These are phyloP conservation scores for Melanotaenia pygmaea DNA, from an alignment of 2,797 vertebrate species.

Conservation along the genomic window DNA sequence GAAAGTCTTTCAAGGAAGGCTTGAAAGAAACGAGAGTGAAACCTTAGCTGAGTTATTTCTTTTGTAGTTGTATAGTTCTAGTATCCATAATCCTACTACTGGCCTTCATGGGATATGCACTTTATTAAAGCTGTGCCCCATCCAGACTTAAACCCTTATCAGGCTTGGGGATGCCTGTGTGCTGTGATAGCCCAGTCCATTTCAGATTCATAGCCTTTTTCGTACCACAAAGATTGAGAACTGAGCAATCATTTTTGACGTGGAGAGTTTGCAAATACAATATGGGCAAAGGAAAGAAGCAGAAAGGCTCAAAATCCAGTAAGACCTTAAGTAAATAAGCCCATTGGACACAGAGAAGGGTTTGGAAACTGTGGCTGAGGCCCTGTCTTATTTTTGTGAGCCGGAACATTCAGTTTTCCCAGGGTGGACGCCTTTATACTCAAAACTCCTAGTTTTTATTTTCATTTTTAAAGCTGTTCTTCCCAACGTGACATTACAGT, in stretches of 20 bases:
- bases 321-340: slow-evolving; percentile 83
- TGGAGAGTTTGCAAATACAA: slow-evolving; percentile 79
- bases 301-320: slow-evolving; percentile 78
- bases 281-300: slow-evolving; percentile 71
- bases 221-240: slow-evolving; percentile 74
- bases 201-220: slow-evolving; percentile 71
- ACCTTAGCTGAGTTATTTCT: slow-evolving; percentile 64
- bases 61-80: slow-evolving; percentile 73
- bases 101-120: slow-evolving; percentile 67
- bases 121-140: slow-evolving; percentile 66
- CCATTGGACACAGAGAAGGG: slow-evolving; percentile 79
- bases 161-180: slow-evolving; percentile 66
- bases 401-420: slow-evolving; percentile 60
- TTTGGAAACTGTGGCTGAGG: slow-evolving; percentile 69
- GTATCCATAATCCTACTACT: slow-evolving; percentile 71
- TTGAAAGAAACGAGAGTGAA: slow-evolving; percentile 64
- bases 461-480: slow-evolving; percentile 32
- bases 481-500: slow-evolving; percentile 56
- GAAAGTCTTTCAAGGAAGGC: slow-evolving; percentile 58
- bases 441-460: slow-evolving; percentile 31
- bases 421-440: slow-evolving; percentile 41
- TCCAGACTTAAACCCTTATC: slow-evolving; percentile 71
- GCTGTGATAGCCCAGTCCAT: slow-evolving; percentile 69
- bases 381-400: slow-evolving; percentile 73
- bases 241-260: slow-evolving; percentile 78